Conservation (phyloP, 2,113 vertebrate species). For the Conger conger region DNA sequence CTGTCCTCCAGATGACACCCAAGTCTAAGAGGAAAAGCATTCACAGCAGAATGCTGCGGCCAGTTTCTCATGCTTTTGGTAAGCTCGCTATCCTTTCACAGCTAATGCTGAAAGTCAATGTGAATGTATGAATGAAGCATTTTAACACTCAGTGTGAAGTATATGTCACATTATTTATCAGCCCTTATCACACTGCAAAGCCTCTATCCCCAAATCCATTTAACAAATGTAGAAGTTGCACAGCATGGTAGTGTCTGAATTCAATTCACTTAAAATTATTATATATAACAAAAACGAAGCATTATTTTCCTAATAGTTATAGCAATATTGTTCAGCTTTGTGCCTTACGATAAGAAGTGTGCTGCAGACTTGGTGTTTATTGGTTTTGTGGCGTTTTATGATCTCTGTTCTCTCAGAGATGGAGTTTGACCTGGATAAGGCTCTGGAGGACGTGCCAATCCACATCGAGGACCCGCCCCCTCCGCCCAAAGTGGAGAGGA, state of each 20-base stretch:
- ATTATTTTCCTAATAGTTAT: neutral
- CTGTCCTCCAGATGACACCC: constrained; percentile 78
- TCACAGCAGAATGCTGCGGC: constrained; percentile 92
- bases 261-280: no score
- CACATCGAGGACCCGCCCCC: constrained; percentile 80
- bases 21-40: constrained; percentile 96
- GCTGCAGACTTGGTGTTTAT: neutral
- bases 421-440: constrained; percentile 96
- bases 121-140: neutral
- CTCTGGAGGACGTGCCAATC: constrained; percentile 90
- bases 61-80: constrained; percentile 93
- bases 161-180: no score
- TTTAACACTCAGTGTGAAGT: neutral
- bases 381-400: neutral
- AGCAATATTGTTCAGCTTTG: neutral
- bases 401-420: constrained; percentile 72
- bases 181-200: no score
- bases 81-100: constrained; percentile 42
- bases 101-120: neutral
- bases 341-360: neutral
- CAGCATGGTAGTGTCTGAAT: no score
- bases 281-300: no score
- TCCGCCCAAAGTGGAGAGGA: constrained; percentile 53
- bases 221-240: no score
- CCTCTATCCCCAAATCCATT: no score